Conservation (phyloP, 2,888 invertebrate genomes). For the Empis stercorea region DNA sequence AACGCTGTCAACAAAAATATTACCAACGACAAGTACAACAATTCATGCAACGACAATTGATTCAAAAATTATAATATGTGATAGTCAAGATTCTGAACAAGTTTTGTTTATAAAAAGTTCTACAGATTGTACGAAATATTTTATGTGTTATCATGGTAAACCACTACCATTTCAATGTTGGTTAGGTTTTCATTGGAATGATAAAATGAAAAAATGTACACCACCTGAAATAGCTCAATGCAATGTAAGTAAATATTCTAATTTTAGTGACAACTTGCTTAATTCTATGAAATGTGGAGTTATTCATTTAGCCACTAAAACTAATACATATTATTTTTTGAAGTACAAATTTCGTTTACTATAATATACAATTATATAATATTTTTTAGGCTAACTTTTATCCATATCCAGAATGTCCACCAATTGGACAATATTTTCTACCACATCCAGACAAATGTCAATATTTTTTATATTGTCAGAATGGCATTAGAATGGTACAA, state of each 20-base stretch:
- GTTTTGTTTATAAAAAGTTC: constrained; percentile 3
- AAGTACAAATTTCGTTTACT: too few relatives aligned
- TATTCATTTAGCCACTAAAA: too few relatives aligned
- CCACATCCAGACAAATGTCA: constrained; percentile 12
- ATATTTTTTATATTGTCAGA: constrained; percentile 11
- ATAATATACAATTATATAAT: too few relatives aligned
- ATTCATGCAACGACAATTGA: background rate
- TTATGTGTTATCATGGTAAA: constrained; percentile 4
- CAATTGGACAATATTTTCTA: constrained; percentile 10
- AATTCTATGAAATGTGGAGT: too few relatives aligned
- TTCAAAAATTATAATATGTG: constrained; percentile 1
- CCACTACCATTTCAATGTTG: background rate
- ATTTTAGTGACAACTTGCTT: too few relatives aligned
- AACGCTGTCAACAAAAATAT: too few relatives aligned
- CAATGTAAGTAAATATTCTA: too few relatives aligned
- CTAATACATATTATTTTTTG: too few relatives aligned
- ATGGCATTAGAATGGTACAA: constrained; percentile 10
- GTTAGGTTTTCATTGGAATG: constrained; percentile 7
- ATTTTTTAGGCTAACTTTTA: constrained; percentile 1
- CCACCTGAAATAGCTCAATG: constrained; percentile 8
- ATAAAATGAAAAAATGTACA: constrained; percentile 2
- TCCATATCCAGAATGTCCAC: constrained; percentile 9
- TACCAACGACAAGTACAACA: too few relatives aligned
- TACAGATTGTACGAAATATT: constrained; percentile 10
- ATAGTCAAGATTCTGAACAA: constrained; percentile 4